Evolutionary conservation across 2,113 vertebrate species (phyloP), one percentile per base, ranked within the genome.

Genomic region (Calyptomena viridis): DNA sequence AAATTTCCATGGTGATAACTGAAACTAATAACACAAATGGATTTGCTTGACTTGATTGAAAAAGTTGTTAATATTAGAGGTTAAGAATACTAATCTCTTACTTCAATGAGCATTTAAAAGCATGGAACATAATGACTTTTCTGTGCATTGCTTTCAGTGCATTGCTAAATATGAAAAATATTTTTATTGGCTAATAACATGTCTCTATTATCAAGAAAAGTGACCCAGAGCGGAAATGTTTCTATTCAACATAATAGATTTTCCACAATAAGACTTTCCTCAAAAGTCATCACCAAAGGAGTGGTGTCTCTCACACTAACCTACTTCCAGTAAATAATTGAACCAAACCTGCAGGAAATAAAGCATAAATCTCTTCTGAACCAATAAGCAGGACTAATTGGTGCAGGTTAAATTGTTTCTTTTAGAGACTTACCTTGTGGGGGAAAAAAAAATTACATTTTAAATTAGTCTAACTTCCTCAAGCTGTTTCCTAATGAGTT

Each of bases 391-490:
- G 17, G 14, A 59, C 25, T 77, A 55, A 62, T 14, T 64, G 42
- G 30, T 81, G 55, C 25, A 77, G 67, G 90, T 79, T 75, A 79
- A 82, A 74, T 84, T 86, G 39, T 74, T 90, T 81, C 35, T 86
- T 86, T 84, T 60, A 79, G 40, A 68, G 30, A 67, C 33, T 19
- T 66, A 84, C 46, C 6, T 16, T 49, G 21, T 3, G 7, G 27
- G 12, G 27, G 12, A 46, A 77, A 75, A 78, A 75, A 30, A 46
- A 88, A 82, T 64, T 76, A 44, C 30, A 60, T 68, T 84, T 94
- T 37, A 83, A 90, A 94, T 94, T 56, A 50, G 46, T 88, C 18
- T 62, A 47, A 59, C 58, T 95, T 95, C 89, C 89, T 90, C 58
- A 76, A 84, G 30, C 39, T 77, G 30, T 81, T 94, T 93, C 79